Evolutionary conservation across 1,140 invertebrate species (phyloP).

Genomic region (Penaeus indicus): DNA sequence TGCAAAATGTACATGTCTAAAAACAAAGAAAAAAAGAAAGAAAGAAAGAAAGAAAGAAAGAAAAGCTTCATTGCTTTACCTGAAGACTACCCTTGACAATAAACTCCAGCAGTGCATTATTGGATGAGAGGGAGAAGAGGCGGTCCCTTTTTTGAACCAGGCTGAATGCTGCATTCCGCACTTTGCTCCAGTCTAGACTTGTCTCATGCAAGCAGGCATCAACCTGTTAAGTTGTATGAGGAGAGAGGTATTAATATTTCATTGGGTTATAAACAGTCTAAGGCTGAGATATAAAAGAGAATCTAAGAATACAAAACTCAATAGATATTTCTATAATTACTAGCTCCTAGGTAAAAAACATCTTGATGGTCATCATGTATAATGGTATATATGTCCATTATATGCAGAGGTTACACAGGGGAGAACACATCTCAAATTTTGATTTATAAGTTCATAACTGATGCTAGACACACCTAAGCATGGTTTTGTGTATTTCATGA

Average conservation of each 20-base stretch:
- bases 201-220: conserved; percentile 74
- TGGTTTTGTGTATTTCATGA: too few relatives aligned
- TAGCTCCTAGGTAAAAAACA: too few relatives aligned
- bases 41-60: background rate
- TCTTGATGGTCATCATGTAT: too few relatives aligned
- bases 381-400: too few relatives aligned
- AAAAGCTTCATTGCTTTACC: conserved; percentile 75
- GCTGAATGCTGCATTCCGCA: conserved; percentile 79
- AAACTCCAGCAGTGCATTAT: conserved; percentile 93
- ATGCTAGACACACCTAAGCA: too few relatives aligned
- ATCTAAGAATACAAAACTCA: background rate
- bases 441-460: too few relatives aligned
- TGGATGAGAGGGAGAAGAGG: conserved; percentile 88
- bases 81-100: conserved; percentile 89
- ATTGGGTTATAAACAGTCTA: background rate
- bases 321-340: too few relatives aligned
- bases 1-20: background rate
- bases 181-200: conserved; percentile 73
- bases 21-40: background rate
- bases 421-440: too few relatives aligned
- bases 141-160: conserved; percentile 87
- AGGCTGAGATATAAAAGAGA: background rate
- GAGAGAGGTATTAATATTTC: too few relatives aligned
- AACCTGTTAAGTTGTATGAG: conserved; percentile 71
- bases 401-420: too few relatives aligned